A percentile compares a stretch with the other conserved stretches of the same genome.
phyloP scores from a whole-genome alignment of 2,888 invertebrate species.

The Gerris lacustris region DNA sequence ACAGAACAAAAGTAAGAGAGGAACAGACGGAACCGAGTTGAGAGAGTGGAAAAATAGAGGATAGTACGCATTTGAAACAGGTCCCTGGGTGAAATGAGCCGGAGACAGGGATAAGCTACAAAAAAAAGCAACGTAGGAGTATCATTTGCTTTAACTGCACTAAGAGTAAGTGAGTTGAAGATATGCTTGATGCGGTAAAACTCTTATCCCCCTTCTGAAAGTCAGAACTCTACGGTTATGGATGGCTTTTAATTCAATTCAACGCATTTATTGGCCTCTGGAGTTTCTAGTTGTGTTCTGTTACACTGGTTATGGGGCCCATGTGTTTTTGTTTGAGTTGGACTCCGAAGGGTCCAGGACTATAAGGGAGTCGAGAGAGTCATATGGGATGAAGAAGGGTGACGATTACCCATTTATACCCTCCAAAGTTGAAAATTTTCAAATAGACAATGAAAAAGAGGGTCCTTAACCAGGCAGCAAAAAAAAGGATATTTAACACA shows the following conservation, averaged over 20 bases:
- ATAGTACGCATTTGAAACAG: not conserved
- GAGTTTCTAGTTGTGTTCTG: too few species aligned
- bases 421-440: too few species aligned
- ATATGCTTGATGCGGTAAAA: not conserved
- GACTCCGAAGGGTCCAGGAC: too few species aligned
- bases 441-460: too few species aligned
- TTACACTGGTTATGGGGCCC: too few species aligned
- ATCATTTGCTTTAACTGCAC: too few species aligned
- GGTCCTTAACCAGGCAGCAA: not conserved
- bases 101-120: not conserved
- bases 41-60: not conserved
- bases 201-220: not conserved
- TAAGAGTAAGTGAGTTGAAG: not conserved
- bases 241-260: not conserved
- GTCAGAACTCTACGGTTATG: not conserved
- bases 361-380: too few species aligned
- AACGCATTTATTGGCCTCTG: not conserved
- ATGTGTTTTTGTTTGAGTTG: too few species aligned
- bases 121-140: too few species aligned
- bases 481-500: constrained; percentile 19
- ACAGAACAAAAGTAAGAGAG: not conserved
- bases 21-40: not conserved
- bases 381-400: too few species aligned
- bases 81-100: not conserved
- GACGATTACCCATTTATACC: too few species aligned